Percentiles rank a stretch among this genome's conserved stretches.
Evolutionary conservation across 2,113 vertebrate genomes (phyloP).

Genomic region (Hylia prasina): DNA sequence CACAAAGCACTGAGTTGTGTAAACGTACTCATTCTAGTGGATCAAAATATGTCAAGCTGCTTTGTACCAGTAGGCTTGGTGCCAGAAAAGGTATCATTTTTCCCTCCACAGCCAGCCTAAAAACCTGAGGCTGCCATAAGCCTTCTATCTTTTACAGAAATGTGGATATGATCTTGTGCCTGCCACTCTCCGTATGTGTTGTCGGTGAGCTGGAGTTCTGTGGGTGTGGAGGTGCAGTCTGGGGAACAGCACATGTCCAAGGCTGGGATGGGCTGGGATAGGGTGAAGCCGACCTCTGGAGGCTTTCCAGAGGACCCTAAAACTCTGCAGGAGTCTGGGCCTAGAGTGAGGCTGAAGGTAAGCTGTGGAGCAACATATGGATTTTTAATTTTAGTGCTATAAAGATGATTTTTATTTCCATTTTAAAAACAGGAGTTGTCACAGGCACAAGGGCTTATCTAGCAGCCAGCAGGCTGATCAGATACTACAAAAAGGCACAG

Average conservation of each 20-base stretch:
- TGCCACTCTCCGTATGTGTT: rapidly evolving
- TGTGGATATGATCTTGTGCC: rapidly evolving
- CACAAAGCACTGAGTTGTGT: background rate
- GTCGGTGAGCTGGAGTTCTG: rapidly evolving
- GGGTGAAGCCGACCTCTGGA: background rate
- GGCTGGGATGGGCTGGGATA: background rate
- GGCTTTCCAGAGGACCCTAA: background rate
- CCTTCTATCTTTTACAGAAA: background rate
- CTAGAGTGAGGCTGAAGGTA: background rate
- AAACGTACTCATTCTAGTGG: background rate
- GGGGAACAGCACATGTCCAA: background rate
- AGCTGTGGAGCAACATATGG: background rate
- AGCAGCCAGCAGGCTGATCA: background rate
- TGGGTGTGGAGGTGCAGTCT: background rate
- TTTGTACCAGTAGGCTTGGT: background rate
- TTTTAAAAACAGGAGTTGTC: background rate
- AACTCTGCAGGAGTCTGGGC: background rate
- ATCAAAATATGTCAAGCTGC: background rate
- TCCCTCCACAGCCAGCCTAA: background rate
- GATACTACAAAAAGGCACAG: background rate
- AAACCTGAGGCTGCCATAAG: background rate
- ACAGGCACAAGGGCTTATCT: background rate
- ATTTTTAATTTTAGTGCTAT: background rate
- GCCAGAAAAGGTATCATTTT: slow-evolving; percentile 10
- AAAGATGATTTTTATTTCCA: background rate